Base-by-base conservation (phyloP, 2,797 vertebrate genomes). In the Melopsittacus undulatus region DNA sequence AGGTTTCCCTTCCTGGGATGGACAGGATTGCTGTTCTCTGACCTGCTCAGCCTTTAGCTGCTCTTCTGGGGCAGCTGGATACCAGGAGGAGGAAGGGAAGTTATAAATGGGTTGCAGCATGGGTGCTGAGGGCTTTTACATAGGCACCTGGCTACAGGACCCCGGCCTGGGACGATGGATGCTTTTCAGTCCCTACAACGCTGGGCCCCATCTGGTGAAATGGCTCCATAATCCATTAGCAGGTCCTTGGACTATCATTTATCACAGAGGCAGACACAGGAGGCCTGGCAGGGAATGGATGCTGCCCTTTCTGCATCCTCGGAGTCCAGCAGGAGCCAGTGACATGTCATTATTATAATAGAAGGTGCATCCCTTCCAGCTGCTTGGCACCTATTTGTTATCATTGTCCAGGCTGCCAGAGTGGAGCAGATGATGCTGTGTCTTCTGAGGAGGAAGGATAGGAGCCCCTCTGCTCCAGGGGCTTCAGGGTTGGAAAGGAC, bases 181-280 rank as follows among this genome's bases (percentile, higher is more conserved):
- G 79, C 91, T 72, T 23, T 4, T 10, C 72, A 18, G 38, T 40
- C 42, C 54, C 56, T n/a, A 0, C 87, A 10, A 10, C 9, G 49
- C 63, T 40, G 82, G 87, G 94, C 79, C 94, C 62, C 92, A 94
- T 78, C 95, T 96, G 96, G 42, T 73, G 92, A 2, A 45, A 26
- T 6, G 84, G 84, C 75, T 95, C 94, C 26, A 24, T 26, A 59
- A 87, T 83, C 94, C 92, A 80, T 96, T 80, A 40, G 4, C 75
- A 16, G 78, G 7, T 89, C 38, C 62, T 38, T 1, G 10, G 70
- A 9, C 15, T 89, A 0, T 89, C 91, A 75, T 93, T 89, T 29
- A 59, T 96, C 95, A 95, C 3, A 1, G 46, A 17, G 88, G 8
- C 12, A 67, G 87, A 36, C 78, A 7, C 51, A 54, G 85, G 85